These are phyloP conservation scores for Spea hammondii DNA, from an alignment of 2,797 vertebrate species.

Conservation along the genomic window DNA sequence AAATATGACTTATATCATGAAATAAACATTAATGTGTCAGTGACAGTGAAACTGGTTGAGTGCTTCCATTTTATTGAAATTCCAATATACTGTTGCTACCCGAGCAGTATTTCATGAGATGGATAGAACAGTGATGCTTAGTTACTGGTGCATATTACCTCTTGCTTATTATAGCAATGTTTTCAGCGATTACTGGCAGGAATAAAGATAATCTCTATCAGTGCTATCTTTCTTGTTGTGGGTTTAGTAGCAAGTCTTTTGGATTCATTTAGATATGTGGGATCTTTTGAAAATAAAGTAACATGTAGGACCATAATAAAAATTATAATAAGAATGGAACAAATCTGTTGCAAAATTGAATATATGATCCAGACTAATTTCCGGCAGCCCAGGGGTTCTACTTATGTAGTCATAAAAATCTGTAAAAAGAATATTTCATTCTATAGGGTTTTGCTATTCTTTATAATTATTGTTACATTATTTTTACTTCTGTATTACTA, in stretches of 20 bases:
- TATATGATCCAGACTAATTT: too few relatives aligned
- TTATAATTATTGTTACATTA: too few relatives aligned
- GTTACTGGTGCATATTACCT: neutral
- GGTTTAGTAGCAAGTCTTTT: neutral
- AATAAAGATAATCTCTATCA: neutral
- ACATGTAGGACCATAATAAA: too few relatives aligned
- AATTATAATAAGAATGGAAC: too few relatives aligned
- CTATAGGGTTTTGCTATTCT: too few relatives aligned
- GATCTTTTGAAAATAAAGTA: too few relatives aligned
- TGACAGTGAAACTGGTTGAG: constrained; percentile 13
- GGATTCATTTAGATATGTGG: neutral
- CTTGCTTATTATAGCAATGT: neutral
- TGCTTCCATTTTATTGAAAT: constrained; percentile 30
- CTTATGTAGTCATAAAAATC: too few relatives aligned
- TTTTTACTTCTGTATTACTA: too few relatives aligned
- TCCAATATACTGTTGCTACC: neutral
- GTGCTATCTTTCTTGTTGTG: neutral
- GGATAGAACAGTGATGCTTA: constrained; percentile 6
- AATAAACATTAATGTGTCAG: constrained; percentile 33
- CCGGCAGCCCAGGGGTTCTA: too few relatives aligned
- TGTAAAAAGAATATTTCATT: too few relatives aligned
- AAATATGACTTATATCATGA: constrained; percentile 4
- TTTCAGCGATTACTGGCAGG: neutral
- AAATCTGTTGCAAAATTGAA: too few relatives aligned
- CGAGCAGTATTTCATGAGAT: neutral